These are phyloP conservation scores for Oenanthe oenanthe DNA, from an alignment of 2,113 vertebrate species.

Conservation along the genomic window DNA sequence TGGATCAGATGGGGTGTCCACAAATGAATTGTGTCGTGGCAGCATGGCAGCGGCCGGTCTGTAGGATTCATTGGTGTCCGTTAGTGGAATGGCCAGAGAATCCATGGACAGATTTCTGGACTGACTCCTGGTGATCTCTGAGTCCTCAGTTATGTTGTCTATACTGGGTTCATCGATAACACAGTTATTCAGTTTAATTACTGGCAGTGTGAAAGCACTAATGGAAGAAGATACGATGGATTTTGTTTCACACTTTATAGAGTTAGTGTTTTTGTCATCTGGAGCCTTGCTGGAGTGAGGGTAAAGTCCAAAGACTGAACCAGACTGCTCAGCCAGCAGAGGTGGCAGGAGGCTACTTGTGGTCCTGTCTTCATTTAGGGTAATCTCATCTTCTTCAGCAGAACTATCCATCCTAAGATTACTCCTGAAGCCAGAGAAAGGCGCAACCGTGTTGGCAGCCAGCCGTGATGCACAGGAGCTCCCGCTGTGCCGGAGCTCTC, in stretches of 20 bases:
- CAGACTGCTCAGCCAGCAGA: constrained; percentile 80
- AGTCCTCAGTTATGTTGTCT: constrained; percentile 92
- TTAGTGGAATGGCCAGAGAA: constrained; percentile 84
- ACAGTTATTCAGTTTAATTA: constrained; percentile 99
- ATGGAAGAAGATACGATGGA: constrained; percentile 97
- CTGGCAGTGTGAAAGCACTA: constrained; percentile 94
- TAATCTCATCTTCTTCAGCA: constrained; percentile 85
- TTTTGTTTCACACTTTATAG: constrained; percentile 89
- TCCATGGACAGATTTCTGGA: constrained; percentile 85
- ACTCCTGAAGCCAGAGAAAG: constrained; percentile 78
- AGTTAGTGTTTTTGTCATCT: constrained; percentile 76
- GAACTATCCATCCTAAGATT: constrained; percentile 77
- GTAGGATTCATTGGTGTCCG: constrained; percentile 80
- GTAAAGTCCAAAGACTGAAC: constrained; percentile 80
- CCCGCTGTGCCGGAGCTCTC: constrained; percentile 76
- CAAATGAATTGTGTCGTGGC: constrained; percentile 84
- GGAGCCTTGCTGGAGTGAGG: constrained; percentile 72
- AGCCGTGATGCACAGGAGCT: constrained; percentile 77
- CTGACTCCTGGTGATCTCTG: constrained; percentile 68
- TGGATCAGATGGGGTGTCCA: constrained; percentile 76
- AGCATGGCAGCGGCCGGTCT: constrained; percentile 71
- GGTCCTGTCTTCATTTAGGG: constrained; percentile 76
- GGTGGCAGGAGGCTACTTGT: constrained; percentile 80
- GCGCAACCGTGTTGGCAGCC: constrained; percentile 82
- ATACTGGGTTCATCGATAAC: constrained; percentile 96